Base-by-base conservation (phyloP, 2,113 vertebrate genomes). In the Cavia aperea region DNA sequence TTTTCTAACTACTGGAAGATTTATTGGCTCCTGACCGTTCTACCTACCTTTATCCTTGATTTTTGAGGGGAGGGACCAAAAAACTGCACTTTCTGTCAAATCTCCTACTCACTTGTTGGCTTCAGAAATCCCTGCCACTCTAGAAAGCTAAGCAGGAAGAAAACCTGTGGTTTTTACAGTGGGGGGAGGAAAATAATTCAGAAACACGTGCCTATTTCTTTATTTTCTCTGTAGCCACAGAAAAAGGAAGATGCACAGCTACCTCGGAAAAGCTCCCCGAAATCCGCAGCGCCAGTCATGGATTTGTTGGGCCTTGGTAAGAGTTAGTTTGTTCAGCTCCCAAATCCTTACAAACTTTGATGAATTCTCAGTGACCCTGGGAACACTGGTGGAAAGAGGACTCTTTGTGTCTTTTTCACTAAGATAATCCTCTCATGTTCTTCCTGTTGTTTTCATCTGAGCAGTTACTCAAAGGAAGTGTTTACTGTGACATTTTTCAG, bases 261-360 rank as follows among this genome's bases (percentile, higher is more conserved):
- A 83, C 96, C 97, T 73, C 98, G 97, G 92, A 98, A 97, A 97
- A 98, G 98, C 95, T 98, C 98, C 56, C 98, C 98, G 39, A 98
- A 97, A 94, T 97, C 98, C 83, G 96, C 98, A 39, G 98, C 98
- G 62, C 97, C 98, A n/a, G 98, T 99, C 56, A 98, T 99, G 97
- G 99, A 99, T 89, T 97, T 99, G 95, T 97, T 99, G 93, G 99
- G 98, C 95, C 98, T 99, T 92, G 99, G 99, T 99, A 98, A 98
- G 97, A 92, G 62, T 63, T 14, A 46, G 86, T 54, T 58, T 83
- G 90, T 70, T 56, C 73, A 90, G 23, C 23, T 91, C 14, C 60
- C 23, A 10, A 62, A 14, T 58, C 62, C 84, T 94, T 93, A 81
- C 3, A 66, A 7, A 54, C 65, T 75, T 43, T 43, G 39, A 60